Evolutionary conservation across 2,888 invertebrate species (phyloP), one percentile per base, ranked within the genome.

Genomic region (Lithophane leautieri): DNA sequence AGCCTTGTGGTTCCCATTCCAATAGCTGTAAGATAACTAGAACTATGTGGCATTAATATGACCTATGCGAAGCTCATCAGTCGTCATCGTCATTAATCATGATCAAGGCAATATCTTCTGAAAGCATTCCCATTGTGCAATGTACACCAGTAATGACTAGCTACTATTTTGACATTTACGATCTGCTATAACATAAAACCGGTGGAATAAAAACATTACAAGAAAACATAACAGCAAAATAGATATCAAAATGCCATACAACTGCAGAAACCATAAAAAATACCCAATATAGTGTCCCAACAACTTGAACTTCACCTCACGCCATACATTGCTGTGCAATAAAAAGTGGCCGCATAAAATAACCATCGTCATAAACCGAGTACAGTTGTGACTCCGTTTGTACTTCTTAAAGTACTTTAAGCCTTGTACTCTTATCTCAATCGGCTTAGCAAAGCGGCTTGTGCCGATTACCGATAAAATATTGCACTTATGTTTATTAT

Each of bases 271-370:
- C 76, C 58, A 73, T 76, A 74, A 85, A 83, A 79, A 76, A 68
- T 72, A 68, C 76, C 75, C 58, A 69, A 88, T 88, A 88, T 87
- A 88, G 79, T 71, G 68, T 77, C 81, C 78, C 87, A 86, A 90
- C 70, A 69, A 74, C 68, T 83, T 76, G 67, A 81, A 68, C 60
- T 79, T 78, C 86, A 76, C 78, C 83, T 82, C 84, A 86, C 84
- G 86, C 83, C 71, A 79, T 84, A 87, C 79, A 86, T 67, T 78
- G 73, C 67, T 52, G 34, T 76, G 81, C 86, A 88, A 84, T 91
- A 92, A 92, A 92, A 92, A 90, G 81, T 89, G 81, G 88, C 69
- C 86, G 80, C 86, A 91, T 93, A 91, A 91, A 92, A 92, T 90
- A 88, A 92, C 91, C 83, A 91, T 91, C 88, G 84, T 84, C 89